These are phyloP conservation scores for Orthonevra nobilis DNA, from an alignment of 2,888 invertebrate genomes.

Conservation along the genomic window DNA sequence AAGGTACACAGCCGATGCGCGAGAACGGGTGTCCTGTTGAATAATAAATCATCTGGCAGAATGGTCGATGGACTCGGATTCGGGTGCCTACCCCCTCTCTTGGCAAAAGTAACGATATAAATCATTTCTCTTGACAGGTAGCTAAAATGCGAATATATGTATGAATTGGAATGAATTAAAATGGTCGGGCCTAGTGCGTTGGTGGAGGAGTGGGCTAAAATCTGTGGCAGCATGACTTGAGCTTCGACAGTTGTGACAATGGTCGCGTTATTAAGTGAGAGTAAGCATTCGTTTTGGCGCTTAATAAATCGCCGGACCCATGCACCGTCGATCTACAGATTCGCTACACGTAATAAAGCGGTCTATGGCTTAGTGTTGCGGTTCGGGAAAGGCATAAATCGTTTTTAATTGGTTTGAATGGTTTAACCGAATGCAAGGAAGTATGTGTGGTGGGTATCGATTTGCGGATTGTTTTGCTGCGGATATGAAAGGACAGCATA, in stretches of 20 bases:
- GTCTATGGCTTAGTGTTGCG: too few relatives aligned
- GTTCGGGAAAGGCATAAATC: constrained; percentile 44
- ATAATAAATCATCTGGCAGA: constrained; percentile 55
- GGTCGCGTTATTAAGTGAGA: constrained; percentile 68
- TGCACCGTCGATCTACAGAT: neutral
- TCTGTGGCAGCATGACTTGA: constrained; percentile 3
- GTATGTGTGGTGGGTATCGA: constrained; percentile 28
- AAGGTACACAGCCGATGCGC: constrained; percentile 7
- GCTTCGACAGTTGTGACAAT: constrained; percentile 63
- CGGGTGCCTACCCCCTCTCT: constrained; percentile 25
- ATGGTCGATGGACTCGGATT: too few relatives aligned
- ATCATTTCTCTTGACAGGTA: constrained; percentile 63
- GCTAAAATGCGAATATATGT: constrained; percentile 40
- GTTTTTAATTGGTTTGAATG: constrained; percentile 58
- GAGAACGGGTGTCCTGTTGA: constrained; percentile 27
- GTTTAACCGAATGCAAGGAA: constrained; percentile 17
- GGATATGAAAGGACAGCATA: too few relatives aligned
- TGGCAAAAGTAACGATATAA: constrained; percentile 31
- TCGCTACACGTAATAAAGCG: constrained; percentile 2
- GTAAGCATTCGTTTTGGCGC: constrained; percentile 62
- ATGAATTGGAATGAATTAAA: constrained; percentile 41
- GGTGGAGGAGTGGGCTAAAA: neutral
- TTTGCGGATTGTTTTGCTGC: constrained; percentile 31
- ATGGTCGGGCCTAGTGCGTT: neutral
- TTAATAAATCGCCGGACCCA: constrained; percentile 51